These are phyloP conservation scores for Latrodectus hesperus DNA, from an alignment of 2,888 invertebrate species.

Conservation along the genomic window DNA sequence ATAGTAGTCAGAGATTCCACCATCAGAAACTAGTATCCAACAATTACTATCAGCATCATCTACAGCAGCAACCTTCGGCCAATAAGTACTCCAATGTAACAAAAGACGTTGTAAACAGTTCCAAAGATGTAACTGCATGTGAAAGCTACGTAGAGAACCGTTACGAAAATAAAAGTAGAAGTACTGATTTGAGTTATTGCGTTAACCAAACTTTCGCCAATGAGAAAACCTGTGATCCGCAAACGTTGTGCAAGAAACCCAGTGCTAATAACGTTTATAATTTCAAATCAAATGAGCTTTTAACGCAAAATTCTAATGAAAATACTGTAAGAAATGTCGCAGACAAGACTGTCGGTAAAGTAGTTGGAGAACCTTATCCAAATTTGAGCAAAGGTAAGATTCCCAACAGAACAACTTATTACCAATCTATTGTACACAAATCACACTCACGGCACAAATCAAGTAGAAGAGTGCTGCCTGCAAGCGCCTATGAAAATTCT, in stretches of 20 bases:
- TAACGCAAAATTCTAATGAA: conserved; percentile 48
- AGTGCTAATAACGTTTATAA: conserved; percentile 42
- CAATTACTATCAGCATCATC: conserved; percentile 19
- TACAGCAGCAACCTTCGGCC: conserved; percentile 19
- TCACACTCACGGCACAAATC: conserved; percentile 59
- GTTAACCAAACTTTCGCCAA: conserved; percentile 38
- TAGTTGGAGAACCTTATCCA: conserved; percentile 36
- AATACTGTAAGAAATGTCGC: conserved; percentile 13
- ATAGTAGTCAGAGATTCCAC: background rate
- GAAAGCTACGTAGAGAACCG: conserved; percentile 42
- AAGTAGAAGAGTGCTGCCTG: conserved; percentile 55
- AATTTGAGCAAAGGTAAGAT: conserved; percentile 39
- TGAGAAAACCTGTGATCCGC: conserved; percentile 64
- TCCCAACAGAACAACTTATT: conserved; percentile 62
- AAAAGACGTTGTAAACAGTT: conserved; percentile 11
- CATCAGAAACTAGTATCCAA: conserved; percentile 24
- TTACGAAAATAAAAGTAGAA: conserved; percentile 28
- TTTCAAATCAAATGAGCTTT: conserved; percentile 56
- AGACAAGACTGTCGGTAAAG: conserved; percentile 31
- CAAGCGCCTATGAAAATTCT: conserved; percentile 56
- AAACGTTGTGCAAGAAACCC: conserved; percentile 42
- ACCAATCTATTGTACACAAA: conserved; percentile 58
- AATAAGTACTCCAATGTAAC: conserved; percentile 11
- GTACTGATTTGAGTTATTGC: conserved; percentile 35
- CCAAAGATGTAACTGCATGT: conserved; percentile 39